phyloP scores from a whole-genome alignment of 1,140 invertebrate genomes.

The Glossosoma conforme region DNA sequence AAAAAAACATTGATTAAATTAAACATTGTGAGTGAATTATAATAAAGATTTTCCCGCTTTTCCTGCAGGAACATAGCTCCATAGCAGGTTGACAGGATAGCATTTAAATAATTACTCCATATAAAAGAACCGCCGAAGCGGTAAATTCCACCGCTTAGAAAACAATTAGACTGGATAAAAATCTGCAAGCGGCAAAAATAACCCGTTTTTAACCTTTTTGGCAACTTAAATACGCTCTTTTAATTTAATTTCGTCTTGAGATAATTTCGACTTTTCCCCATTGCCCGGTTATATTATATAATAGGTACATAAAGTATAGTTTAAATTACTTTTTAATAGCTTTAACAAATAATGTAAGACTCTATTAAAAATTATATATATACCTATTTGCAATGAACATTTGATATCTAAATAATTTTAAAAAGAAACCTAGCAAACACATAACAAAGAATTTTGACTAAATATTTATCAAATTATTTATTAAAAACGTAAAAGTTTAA shows the following conservation, averaged over 20 bases:
- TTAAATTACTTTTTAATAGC: too few relatives aligned
- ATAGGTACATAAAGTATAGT: too few relatives aligned
- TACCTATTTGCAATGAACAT: too few relatives aligned
- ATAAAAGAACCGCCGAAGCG: conserved; percentile 25
- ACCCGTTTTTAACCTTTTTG: conserved; percentile 29
- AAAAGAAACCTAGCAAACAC: too few relatives aligned
- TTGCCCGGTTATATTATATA: too few relatives aligned
- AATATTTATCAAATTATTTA: too few relatives aligned
- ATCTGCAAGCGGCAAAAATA: conserved; percentile 31
- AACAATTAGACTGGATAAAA: conserved; percentile 33
- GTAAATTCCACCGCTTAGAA: conserved; percentile 30
- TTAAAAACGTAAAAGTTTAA: too few relatives aligned
- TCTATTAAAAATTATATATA: too few relatives aligned
- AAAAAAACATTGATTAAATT: too few relatives aligned
- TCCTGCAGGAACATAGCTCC: conserved; percentile 21
- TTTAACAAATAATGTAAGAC: too few relatives aligned
- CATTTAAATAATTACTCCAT: conserved; percentile 31
- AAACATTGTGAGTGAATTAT: conserved; percentile 2
- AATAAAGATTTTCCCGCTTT: conserved; percentile 20
- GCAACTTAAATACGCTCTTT: conserved; percentile 19
- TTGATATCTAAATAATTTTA: too few relatives aligned
- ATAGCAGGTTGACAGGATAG: conserved; percentile 29
- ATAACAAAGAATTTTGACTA: too few relatives aligned
- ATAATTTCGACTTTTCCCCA: conserved; percentile 25
- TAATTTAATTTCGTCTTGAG: conserved; percentile 28